Evolutionary conservation across 2,113 vertebrate genomes (phyloP), one percentile per base, ranked within the genome.

Genomic region (Rhynchomys soricoides): DNA sequence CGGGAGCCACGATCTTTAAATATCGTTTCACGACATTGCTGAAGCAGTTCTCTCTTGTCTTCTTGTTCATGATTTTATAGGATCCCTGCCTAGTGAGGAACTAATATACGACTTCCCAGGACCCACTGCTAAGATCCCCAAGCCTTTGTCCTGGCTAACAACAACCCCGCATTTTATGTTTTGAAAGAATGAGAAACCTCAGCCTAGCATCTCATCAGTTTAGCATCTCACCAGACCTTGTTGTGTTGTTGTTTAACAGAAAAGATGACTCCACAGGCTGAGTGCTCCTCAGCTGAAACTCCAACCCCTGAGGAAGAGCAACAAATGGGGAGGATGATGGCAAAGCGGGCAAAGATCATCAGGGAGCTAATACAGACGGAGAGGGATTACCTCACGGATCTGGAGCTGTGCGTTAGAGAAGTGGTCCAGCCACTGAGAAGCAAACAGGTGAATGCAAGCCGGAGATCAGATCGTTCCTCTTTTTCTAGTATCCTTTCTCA

Each of bases 311-410:
- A 99, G 95, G 98, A 98, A 0, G 98, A 99, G 89, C 97, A 98
- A 17, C 86, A 99, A 37, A 98, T 97, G 17, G 96, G 45, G 6
- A 97, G 98, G 86, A 99, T 99, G 99, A 99, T 99, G 99, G 98
- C 97, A 71, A 99, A 98, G 95, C 99, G 99, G 93, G 98, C 97
- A 11, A 99, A 99, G 97, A 99, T 99, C 98, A 99, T 99, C 0
- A 89, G 98, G 94, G 99, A 99, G 96, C 99, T 99, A 43, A 93
- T 99, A 68, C 99, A 99, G 98, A 99, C 99, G 0, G 99, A 99
- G 94, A 99, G 97, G 89, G 99, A 99, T 97, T 99, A 99, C 90
- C 98, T 99, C 96, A 99, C 96, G 0, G 99, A 99, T 79, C 96
- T 99, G 98, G 99, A 99, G 96, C 98, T 99, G 94, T 99, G 99